A percentile compares a stretch with the other conserved stretches of the same genome.
Conservation (phyloP, 1,140 invertebrate genomes). For the Nilaparvata lugens region DNA sequence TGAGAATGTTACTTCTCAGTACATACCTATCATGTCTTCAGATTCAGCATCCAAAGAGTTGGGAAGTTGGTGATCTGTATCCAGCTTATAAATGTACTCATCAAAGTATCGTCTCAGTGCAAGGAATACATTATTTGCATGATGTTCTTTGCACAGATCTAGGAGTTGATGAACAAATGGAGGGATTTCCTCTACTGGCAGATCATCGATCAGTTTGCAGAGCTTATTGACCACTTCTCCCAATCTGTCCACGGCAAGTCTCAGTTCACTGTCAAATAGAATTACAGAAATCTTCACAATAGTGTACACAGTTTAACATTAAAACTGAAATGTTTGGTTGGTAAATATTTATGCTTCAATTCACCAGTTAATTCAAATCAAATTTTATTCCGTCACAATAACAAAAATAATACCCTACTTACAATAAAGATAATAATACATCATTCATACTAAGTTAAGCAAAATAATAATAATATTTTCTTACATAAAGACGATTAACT, state of each 20-base stretch:
- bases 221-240: slow-evolving; percentile 34
- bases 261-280: slow-evolving; percentile 33
- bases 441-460: no score
- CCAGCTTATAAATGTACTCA: slow-evolving; percentile 26
- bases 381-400: no score
- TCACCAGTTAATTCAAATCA: no score
- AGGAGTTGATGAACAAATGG: slow-evolving; percentile 41
- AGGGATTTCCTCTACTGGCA: slow-evolving; percentile 36
- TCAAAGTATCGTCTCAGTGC: slow-evolving; percentile 37
- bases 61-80: slow-evolving; percentile 1
- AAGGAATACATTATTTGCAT: slow-evolving; percentile 33
- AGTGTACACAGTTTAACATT: no score
- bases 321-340: no score
- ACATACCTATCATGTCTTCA: background rate
- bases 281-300: no score
- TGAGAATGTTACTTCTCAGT: no score
- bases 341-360: no score
- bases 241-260: slow-evolving; percentile 34
- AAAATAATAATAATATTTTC: no score
- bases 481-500: no score
- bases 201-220: slow-evolving; percentile 31
- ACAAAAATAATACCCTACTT: no score
- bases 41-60: background rate
- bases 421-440: no score
- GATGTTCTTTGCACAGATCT: slow-evolving; percentile 32